Evolutionary conservation across 2,888 invertebrate genomes (phyloP).

Genomic region (Parnassius orleans): DNA sequence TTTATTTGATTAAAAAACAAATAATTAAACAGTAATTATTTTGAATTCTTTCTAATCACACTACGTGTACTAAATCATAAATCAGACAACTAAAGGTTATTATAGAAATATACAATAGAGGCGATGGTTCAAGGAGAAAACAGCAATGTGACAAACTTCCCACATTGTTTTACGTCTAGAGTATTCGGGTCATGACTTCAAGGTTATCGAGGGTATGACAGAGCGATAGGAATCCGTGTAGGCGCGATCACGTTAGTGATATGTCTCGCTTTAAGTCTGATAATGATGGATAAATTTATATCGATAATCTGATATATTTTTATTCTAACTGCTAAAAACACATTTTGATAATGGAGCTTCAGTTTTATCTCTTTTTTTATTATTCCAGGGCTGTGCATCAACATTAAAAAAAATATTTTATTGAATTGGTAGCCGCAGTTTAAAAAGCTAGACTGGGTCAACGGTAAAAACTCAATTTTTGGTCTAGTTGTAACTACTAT

Average conservation of each 20-base stretch:
- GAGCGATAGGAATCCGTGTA: constrained; percentile 64
- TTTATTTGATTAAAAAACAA: too few species aligned
- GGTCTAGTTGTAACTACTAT: too few species aligned
- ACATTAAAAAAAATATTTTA: too few species aligned
- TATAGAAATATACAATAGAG: constrained; percentile 13
- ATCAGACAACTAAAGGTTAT: constrained; percentile 12
- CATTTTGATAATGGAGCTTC: too few species aligned
- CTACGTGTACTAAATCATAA: constrained; percentile 2
- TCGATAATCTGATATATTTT: constrained; percentile 14
- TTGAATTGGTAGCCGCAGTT: too few species aligned
- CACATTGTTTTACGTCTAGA: constrained; percentile 37
- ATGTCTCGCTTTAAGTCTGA: constrained; percentile 43
- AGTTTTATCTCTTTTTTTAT: too few species aligned
- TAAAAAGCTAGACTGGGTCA: too few species aligned
- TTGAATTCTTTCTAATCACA: too few species aligned
- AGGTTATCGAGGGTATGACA: constrained; percentile 61
- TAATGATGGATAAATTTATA: constrained; percentile 40
- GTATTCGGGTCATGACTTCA: constrained; percentile 60
- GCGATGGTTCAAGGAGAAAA: constrained; percentile 20
- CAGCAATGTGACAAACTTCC: constrained; percentile 19
- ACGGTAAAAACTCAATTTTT: too few species aligned
- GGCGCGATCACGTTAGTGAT: constrained; percentile 58
- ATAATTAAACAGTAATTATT: too few species aligned
- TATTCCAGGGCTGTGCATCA: too few species aligned
- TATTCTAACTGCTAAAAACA: neutral